These are phyloP conservation scores for Apostichopus parvimensis DNA, from an alignment of 35 echinoderm and acorn worm genomes.

Conservation along the genomic window DNA sequence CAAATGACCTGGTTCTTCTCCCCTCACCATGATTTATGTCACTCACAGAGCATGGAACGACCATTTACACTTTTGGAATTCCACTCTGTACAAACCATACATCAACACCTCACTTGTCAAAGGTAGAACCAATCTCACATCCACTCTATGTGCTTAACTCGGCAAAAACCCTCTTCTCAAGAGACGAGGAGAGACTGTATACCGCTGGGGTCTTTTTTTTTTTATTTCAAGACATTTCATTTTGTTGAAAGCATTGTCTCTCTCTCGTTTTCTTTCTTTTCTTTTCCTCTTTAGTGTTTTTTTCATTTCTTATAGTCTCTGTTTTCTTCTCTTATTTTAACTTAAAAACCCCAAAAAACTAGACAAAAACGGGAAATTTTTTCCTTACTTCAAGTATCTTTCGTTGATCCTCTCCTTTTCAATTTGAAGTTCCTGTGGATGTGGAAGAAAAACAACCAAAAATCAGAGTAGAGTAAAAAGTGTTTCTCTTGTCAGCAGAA, in stretches of 20 bases:
- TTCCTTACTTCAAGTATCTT: conserved; percentile 33
- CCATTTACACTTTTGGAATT: not conserved
- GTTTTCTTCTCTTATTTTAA: not conserved
- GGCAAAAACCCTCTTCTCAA: not conserved
- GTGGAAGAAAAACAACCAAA: not conserved
- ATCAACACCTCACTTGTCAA: conserved; percentile 3
- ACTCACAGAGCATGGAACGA: not conserved
- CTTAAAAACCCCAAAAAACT: not conserved
- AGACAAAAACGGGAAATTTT: not conserved
- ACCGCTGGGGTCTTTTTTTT: not conserved
- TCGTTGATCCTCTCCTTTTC: conserved; percentile 45
- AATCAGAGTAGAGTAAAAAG: not conserved
- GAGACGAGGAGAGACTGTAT: not conserved
- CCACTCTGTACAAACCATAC: not conserved
- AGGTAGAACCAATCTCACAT: not conserved
- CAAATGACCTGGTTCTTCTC: not conserved
- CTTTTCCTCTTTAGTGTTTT: not conserved
- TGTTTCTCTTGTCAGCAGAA: conserved; percentile 24
- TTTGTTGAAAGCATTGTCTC: not conserved
- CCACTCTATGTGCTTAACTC: not conserved
- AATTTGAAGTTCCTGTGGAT: conserved; percentile 22
- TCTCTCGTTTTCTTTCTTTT: not conserved
- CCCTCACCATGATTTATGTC: not conserved
- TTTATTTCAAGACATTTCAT: not conserved
- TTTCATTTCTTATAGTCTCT: not conserved